Conservation (phyloP, 2,797 vertebrate genomes). For the Tachyglossus aculeatus region DNA sequence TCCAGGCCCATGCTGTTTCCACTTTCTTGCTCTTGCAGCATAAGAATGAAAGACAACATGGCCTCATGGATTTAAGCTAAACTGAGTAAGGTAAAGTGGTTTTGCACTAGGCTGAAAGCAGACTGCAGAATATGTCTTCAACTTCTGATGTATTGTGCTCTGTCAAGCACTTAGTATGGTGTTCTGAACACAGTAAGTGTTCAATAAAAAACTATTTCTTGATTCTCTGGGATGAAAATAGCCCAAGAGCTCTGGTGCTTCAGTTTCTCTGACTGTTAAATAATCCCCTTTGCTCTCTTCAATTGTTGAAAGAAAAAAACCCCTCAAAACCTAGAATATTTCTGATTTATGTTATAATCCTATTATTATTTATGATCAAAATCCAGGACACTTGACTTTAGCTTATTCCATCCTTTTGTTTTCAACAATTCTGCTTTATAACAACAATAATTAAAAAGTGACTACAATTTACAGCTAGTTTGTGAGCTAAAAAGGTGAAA, state of each 20-base stretch:
- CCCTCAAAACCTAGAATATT: not conserved
- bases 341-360: not conserved
- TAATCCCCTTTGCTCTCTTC: not conserved
- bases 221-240: conserved; percentile 14
- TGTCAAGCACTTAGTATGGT: not conserved
- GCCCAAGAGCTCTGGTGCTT: conserved; percentile 3
- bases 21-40: not conserved
- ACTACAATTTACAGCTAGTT: conserved; percentile 7
- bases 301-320: not conserved
- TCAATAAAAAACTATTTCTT: not conserved
- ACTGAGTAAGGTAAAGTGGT: no score
- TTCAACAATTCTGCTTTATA: conserved; percentile 4
- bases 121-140: not conserved
- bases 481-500: not conserved
- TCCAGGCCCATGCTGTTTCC: not conserved
- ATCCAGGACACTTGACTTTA: not conserved
- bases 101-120: no score
- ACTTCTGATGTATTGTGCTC: not conserved
- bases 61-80: no score
- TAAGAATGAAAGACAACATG: no score
- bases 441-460: not conserved
- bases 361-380: conserved; percentile 1
- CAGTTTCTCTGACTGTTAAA: not conserved
- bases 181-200: not conserved
- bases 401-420: not conserved